These are phyloP conservation scores for Octopus sinensis DNA, from an alignment of 1,140 invertebrate genomes.

Conservation along the genomic window DNA sequence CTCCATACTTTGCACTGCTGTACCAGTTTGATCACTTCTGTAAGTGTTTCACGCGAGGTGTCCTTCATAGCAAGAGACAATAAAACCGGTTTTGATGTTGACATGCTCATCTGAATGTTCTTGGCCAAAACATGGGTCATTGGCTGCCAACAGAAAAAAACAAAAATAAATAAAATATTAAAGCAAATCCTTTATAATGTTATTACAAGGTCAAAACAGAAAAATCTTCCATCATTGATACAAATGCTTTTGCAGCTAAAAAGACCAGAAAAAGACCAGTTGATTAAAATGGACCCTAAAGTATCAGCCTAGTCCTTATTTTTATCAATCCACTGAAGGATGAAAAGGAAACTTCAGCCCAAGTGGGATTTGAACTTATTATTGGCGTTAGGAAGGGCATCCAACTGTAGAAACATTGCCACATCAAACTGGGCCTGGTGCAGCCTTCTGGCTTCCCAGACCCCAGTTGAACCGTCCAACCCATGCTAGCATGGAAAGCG, in stretches of 20 bases:
- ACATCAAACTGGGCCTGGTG: no score
- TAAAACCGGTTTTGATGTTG: constrained; percentile 34
- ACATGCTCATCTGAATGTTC: constrained; percentile 31
- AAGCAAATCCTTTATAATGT: not conserved
- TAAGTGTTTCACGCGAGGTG: constrained; percentile 29
- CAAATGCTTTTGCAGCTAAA: not conserved
- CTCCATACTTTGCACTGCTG: constrained; percentile 22
- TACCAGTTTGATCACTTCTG: constrained; percentile 24
- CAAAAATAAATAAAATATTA: not conserved
- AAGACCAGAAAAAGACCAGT: not conserved
- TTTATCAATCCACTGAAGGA: no score
- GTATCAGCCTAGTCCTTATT: no score
- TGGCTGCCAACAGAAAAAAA: constrained; percentile 32
- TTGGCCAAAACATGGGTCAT: constrained; percentile 41
- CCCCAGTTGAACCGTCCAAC: no score
- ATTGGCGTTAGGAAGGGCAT: no score
- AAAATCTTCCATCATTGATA: not conserved
- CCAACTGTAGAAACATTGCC: no score
- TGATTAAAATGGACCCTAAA: not conserved
- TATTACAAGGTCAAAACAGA: not conserved
- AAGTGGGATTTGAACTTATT: no score
- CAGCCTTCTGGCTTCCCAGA: no score
- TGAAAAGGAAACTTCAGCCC: no score
- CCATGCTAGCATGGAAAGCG: no score
- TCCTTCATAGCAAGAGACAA: constrained; percentile 39